Conservation (phyloP, 2,113 vertebrate genomes). For the Hippolais icterina region DNA sequence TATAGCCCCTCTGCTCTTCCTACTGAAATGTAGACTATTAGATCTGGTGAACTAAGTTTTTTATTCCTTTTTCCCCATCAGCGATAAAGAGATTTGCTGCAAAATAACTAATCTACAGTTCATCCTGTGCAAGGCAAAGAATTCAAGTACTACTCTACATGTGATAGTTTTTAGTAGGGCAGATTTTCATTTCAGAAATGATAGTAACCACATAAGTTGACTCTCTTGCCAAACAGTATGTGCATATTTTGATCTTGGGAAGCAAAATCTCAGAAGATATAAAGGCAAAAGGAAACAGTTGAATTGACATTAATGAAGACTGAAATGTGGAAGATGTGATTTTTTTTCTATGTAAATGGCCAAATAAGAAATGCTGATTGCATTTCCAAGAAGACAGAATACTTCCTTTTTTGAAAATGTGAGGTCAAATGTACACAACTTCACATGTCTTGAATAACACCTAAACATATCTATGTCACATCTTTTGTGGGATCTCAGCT, state of each 20-base stretch:
- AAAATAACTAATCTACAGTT: background rate
- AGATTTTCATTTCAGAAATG: background rate
- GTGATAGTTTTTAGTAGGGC: background rate
- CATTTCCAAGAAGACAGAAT: background rate
- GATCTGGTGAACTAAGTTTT: background rate
- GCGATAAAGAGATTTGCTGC: background rate
- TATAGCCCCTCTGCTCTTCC: background rate
- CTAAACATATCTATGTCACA: rapidly evolving
- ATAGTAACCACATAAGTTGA: background rate
- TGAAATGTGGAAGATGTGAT: background rate
- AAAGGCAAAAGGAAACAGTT: background rate
- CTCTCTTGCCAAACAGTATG: background rate
- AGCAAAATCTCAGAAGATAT: background rate
- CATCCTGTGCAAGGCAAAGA: background rate
- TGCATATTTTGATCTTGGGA: background rate
- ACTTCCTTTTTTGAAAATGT: background rate
- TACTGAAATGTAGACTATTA: background rate
- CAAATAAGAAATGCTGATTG: background rate
- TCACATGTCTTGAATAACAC: background rate
- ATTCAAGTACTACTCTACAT: background rate
- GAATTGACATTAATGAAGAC: background rate
- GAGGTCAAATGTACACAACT: background rate
- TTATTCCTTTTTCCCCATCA: background rate
- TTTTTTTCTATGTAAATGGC: background rate
- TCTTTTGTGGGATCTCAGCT: background rate